Evolutionary conservation across 2,888 invertebrate species (phyloP).

Genomic region (Rhamphomyia laevipes): DNA sequence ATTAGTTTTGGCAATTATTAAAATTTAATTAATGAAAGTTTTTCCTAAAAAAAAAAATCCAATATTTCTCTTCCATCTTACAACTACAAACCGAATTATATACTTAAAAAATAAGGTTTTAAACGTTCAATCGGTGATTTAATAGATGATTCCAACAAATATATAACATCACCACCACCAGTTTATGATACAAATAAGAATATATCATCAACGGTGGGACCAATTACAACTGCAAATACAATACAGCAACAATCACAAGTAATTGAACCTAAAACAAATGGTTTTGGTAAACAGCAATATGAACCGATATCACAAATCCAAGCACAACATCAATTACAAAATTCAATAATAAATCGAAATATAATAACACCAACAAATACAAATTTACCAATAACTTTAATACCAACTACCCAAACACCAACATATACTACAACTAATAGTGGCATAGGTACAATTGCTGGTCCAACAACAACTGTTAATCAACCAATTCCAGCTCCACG

Average conservation of each 20-base stretch:
- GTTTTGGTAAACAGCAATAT: conserved; percentile 7
- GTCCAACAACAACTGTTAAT: conserved; percentile 25
- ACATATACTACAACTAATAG: conserved; percentile 15
- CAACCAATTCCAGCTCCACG: conserved; percentile 38
- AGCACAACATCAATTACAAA: conserved; percentile 37
- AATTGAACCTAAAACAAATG: conserved; percentile 32
- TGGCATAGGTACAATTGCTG: conserved; percentile 19
- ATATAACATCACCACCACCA: conserved; percentile 8
- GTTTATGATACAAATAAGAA: conserved; percentile 10
- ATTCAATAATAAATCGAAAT: background rate
- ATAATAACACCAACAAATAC: conserved; percentile 19
- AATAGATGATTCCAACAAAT: conserved; percentile 16
- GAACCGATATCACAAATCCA: conserved; percentile 32
- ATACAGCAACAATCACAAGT: conserved; percentile 17
- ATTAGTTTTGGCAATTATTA: too few species aligned
- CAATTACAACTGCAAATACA: conserved; percentile 26
- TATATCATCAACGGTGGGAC: conserved; percentile 16
- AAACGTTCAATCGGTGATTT: conserved; percentile 46
- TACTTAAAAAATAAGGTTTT: conserved; percentile 34
- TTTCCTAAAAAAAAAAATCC: background rate
- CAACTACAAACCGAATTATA: too few species aligned
- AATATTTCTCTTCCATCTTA: background rate
- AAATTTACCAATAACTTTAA: conserved; percentile 21
- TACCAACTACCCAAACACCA: conserved; percentile 15
- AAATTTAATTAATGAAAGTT: too few species aligned